Percentiles rank a stretch among this genome's conserved stretches.
These are phyloP conservation scores for Crotalus tigris DNA, from an alignment of 2,113 vertebrate genomes.

Conservation along the genomic window DNA sequence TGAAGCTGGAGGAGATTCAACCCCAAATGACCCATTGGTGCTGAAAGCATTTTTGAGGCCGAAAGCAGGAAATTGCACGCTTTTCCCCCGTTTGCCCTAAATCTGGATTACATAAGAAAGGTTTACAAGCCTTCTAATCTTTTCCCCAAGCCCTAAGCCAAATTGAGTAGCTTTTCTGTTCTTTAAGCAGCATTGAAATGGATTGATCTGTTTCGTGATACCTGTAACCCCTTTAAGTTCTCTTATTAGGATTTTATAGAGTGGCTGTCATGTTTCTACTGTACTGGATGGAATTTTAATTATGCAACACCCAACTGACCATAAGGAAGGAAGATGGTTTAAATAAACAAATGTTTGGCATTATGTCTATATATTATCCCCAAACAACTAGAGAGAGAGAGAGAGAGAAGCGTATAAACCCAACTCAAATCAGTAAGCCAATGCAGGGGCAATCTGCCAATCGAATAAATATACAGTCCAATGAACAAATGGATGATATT, in stretches of 20 bases:
- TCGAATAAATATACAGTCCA: not conserved
- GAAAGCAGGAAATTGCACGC: not conserved
- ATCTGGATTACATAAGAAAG: not conserved
- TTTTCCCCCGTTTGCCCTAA: not conserved
- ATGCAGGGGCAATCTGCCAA: not conserved
- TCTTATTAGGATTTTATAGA: not conserved
- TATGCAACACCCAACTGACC: not conserved
- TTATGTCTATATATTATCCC: not conserved
- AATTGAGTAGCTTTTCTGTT: not conserved
- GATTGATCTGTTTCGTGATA: not conserved
- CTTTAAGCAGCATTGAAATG: not conserved
- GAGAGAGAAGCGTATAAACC: not conserved
- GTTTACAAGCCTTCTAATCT: not conserved
- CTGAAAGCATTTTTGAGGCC: not conserved
- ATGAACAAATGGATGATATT: not conserved
- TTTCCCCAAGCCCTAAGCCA: not conserved
- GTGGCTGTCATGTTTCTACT: not conserved
- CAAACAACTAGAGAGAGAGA: not conserved
- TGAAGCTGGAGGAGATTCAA: not conserved
- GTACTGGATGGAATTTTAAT: not conserved
- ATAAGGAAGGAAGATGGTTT: not conserved
- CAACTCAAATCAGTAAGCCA: not conserved
- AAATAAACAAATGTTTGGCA: not conserved
- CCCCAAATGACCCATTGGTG: not conserved
- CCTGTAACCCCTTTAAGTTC: not conserved